Percentiles rank a stretch among this genome's conserved stretches.
Evolutionary conservation across 2,888 invertebrate genomes (phyloP).

Genomic region (Linnaemya vulpina): DNA sequence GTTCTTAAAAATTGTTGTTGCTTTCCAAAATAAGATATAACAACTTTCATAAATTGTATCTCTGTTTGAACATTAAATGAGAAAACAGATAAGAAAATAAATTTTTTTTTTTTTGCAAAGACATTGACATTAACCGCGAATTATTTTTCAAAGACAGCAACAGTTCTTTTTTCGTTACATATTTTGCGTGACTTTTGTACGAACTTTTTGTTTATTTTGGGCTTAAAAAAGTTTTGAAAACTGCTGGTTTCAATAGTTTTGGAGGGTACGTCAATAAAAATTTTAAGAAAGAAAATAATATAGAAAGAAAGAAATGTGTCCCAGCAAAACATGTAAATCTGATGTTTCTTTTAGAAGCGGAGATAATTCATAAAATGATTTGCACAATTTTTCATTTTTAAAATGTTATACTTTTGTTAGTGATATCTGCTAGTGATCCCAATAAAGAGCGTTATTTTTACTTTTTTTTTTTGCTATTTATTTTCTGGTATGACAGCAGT

Average conservation of each 20-base stretch:
- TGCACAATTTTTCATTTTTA: too few species aligned
- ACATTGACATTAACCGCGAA: constrained; percentile 62
- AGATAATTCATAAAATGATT: too few species aligned
- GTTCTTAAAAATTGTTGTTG: neutral
- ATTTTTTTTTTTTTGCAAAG: constrained; percentile 19
- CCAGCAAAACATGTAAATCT: neutral
- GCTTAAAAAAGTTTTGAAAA: constrained; percentile 37
- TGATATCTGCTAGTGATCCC: too few species aligned
- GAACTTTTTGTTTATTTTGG: constrained; percentile 40
- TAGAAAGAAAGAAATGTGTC: neutral
- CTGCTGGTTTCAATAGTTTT: constrained; percentile 39
- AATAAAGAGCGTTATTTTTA: too few species aligned
- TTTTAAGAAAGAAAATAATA: neutral
- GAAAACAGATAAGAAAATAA: neutral
- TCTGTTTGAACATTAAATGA: constrained; percentile 16
- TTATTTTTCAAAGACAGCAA: constrained; percentile 54
- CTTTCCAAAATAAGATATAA: neutral
- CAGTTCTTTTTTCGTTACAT: constrained; percentile 17
- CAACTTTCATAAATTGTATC: neutral
- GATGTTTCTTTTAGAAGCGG: too few species aligned
- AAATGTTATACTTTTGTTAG: too few species aligned
- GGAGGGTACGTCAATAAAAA: constrained; percentile 24
- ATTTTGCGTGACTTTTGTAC: neutral
- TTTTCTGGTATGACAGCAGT: too few species aligned
- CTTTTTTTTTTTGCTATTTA: too few species aligned